Evolutionary conservation across 2,888 invertebrate genomes (phyloP).

Genomic region (Phengaris arion): DNA sequence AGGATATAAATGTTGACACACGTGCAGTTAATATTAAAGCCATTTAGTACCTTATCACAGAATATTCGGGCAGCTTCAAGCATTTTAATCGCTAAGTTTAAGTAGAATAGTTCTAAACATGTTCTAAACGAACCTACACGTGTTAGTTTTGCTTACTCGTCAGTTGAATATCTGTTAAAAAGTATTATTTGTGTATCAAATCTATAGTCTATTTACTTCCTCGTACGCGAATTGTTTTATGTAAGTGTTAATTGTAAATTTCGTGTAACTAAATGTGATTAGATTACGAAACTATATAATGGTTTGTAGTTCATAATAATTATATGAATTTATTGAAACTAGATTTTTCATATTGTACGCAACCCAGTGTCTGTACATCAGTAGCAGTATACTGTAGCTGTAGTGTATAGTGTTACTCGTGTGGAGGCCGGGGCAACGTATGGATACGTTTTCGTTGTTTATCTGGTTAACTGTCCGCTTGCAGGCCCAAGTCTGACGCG

Average conservation of each 20-base stretch:
- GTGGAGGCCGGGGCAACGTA: background rate
- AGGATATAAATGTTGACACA: too few relatives aligned
- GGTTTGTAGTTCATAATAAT: slow-evolving; percentile 56
- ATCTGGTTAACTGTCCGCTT: slow-evolving; percentile 26
- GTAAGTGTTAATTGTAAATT: slow-evolving; percentile 30
- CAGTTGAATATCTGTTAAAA: slow-evolving; percentile 13
- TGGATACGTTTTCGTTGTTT: slow-evolving; percentile 32
- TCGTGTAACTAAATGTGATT: slow-evolving; percentile 52
- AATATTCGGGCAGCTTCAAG: background rate
- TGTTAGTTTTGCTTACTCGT: background rate
- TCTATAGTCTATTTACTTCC: slow-evolving; percentile 41
- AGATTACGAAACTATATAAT: slow-evolving; percentile 64
- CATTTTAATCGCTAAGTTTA: background rate
- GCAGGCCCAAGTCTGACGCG: slow-evolving; percentile 43
- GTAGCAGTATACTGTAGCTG: background rate
- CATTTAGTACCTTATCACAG: background rate
- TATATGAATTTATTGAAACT: slow-evolving; percentile 39
- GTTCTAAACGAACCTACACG: background rate
- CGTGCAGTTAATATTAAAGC: background rate
- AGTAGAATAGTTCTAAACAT: background rate
- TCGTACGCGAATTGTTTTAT: slow-evolving; percentile 30
- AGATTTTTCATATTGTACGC: slow-evolving; percentile 36
- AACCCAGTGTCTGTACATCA: background rate
- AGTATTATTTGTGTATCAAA: slow-evolving; percentile 37
- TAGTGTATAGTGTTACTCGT: too few relatives aligned